phyloP scores from a whole-genome alignment of 1,140 invertebrate species.

The Tribolium madens region DNA sequence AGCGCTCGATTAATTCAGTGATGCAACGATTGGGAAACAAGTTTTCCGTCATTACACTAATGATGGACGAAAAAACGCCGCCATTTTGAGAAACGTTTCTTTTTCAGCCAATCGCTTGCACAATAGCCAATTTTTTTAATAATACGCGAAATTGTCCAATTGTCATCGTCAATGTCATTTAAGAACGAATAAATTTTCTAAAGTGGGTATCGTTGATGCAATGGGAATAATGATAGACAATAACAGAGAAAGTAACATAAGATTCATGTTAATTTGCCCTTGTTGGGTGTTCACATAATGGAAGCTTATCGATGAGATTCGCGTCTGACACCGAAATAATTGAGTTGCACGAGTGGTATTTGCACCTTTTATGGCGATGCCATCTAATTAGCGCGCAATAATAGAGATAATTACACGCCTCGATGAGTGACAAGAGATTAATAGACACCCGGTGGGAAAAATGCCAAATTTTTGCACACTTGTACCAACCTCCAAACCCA shows the following conservation, averaged over 20 bases:
- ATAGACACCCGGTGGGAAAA: too few species aligned
- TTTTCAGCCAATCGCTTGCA: neutral
- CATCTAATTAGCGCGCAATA: constrained; percentile 14
- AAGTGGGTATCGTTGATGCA: neutral
- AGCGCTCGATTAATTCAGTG: too few species aligned
- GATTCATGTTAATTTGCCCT: constrained; percentile 12
- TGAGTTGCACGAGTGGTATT: constrained; percentile 16
- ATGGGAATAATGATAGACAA: constrained; percentile 34
- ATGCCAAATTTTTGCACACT: too few species aligned
- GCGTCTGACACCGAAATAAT: constrained; percentile 15
- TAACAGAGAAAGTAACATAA: constrained; percentile 17
- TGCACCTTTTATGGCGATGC: neutral
- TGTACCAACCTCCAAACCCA: too few species aligned
- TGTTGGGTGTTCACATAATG: constrained; percentile 11
- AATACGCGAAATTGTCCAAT: neutral
- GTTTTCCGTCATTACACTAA: too few species aligned
- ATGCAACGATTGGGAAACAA: neutral
- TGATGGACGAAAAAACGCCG: neutral
- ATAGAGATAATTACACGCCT: neutral
- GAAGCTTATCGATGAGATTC: neutral
- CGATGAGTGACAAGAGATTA: too few species aligned
- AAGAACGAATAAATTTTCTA: neutral
- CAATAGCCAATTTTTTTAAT: neutral
- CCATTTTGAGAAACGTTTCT: neutral
- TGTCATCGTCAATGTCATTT: neutral